Percentiles rank a stretch among this genome's conserved stretches.
Conservation (phyloP, 2,797 vertebrate species). For the Acropternis orthonyx region DNA sequence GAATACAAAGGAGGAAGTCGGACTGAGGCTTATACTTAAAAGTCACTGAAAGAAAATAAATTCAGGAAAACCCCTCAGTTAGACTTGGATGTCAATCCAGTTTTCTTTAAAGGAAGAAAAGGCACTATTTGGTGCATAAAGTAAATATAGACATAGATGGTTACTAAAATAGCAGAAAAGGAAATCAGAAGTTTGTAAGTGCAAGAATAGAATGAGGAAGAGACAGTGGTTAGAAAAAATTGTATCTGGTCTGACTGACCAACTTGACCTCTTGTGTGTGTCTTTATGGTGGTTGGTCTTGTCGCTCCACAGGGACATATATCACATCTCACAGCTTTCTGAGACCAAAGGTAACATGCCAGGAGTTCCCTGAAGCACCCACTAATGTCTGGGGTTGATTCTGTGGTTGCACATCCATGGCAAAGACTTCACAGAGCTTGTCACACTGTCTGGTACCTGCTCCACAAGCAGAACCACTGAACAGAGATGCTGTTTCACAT, state of each 20-base stretch:
- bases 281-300: not conserved
- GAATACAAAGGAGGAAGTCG: not conserved
- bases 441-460: not conserved
- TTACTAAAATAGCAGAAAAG: not conserved
- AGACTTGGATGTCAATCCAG: not conserved
- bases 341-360: not conserved
- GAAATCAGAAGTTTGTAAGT: not conserved
- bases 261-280: not conserved
- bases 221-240: not conserved
- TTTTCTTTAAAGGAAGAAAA: not conserved
- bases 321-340: not conserved
- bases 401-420: not conserved
- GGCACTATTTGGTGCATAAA: not conserved
- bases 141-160: not conserved
- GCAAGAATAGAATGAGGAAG: not conserved
- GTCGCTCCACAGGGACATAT: accelerated
- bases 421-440: not conserved
- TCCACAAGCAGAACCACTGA: not conserved
- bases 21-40: not conserved
- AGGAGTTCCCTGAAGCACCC: not conserved
- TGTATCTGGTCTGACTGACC: not conserved
- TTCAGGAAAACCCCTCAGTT: not conserved
- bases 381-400: not conserved
- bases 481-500: not conserved
- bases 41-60: not conserved